These are phyloP conservation scores for Arge pagana DNA, from an alignment of 2,888 invertebrate species.

Conservation along the genomic window DNA sequence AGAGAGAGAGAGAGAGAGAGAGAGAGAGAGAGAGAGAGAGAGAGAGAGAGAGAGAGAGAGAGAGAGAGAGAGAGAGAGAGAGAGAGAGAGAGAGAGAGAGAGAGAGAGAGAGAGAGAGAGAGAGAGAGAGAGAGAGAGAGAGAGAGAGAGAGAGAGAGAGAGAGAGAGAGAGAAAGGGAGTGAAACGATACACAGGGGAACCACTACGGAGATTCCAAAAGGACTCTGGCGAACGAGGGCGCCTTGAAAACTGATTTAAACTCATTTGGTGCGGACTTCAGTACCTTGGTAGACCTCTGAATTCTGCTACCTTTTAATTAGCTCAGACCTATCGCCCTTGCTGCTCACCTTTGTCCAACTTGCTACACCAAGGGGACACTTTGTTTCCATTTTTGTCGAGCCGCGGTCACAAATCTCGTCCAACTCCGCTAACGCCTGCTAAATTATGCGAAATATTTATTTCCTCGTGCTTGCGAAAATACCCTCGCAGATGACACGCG, in stretches of 20 bases:
- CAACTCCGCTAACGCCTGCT: too few relatives aligned
- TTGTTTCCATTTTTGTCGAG: too few relatives aligned
- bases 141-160: slow-evolving; percentile 26
- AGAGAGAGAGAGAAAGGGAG: slow-evolving; percentile 32
- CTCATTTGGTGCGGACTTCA: slow-evolving; percentile 50
- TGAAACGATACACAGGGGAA: slow-evolving; percentile 56
- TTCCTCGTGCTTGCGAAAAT: too few relatives aligned
- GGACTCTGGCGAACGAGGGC: slow-evolving; percentile 43
- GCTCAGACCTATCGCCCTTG: too few relatives aligned
- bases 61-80: slow-evolving; percentile 10
- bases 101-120: slow-evolving; percentile 25
- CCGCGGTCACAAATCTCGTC: too few relatives aligned
- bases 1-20: slow-evolving; percentile 27
- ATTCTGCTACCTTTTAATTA: slow-evolving; percentile 57
- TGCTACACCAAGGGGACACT: too few relatives aligned
- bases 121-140: slow-evolving; percentile 19
- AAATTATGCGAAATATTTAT: too few relatives aligned
- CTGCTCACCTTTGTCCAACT: too few relatives aligned
- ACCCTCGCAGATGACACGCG: too few relatives aligned
- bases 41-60: background rate
- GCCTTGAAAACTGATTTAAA: slow-evolving; percentile 57
- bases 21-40: too few relatives aligned
- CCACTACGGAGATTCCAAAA: slow-evolving; percentile 56
- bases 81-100: slow-evolving; percentile 28
- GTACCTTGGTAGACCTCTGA: slow-evolving; percentile 33